Evolutionary conservation across 2,113 vertebrate species (phyloP).

Genomic region (Zosterops hypoxanthus): DNA sequence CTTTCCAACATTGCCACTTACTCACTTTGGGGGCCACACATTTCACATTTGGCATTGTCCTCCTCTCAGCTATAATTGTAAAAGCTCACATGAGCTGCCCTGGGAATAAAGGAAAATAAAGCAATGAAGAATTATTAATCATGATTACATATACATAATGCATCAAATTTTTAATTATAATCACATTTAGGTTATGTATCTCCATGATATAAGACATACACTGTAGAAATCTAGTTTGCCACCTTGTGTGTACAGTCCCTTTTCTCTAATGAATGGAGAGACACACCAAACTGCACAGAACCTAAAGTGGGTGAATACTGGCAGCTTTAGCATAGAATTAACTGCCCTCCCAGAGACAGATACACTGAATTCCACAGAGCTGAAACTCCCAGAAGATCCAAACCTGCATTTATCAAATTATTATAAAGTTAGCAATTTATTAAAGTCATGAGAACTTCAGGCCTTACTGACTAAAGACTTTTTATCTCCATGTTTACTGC

Average conservation of each 20-base stretch:
- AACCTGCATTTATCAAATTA: not conserved
- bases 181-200: not conserved
- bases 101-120: not conserved
- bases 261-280: not conserved
- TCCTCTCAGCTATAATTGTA: not conserved
- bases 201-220: not conserved
- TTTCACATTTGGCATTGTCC: not conserved
- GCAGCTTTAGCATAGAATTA: not conserved
- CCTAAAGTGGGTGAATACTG: not conserved
- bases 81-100: not conserved
- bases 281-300: not conserved
- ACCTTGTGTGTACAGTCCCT: not conserved
- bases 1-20: not conserved
- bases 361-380: not conserved
- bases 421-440: not conserved
- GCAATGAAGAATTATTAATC: not conserved
- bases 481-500: not conserved
- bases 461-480: not conserved
- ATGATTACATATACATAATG: not conserved
- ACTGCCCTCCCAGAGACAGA: not conserved
- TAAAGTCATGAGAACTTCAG: not conserved
- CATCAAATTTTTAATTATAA: not conserved
- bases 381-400: not conserved
- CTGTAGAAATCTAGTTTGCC: not conserved
- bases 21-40: not conserved